Conservation (phyloP, 2,797 vertebrate genomes). For the Melanotaenia trifasciata region DNA sequence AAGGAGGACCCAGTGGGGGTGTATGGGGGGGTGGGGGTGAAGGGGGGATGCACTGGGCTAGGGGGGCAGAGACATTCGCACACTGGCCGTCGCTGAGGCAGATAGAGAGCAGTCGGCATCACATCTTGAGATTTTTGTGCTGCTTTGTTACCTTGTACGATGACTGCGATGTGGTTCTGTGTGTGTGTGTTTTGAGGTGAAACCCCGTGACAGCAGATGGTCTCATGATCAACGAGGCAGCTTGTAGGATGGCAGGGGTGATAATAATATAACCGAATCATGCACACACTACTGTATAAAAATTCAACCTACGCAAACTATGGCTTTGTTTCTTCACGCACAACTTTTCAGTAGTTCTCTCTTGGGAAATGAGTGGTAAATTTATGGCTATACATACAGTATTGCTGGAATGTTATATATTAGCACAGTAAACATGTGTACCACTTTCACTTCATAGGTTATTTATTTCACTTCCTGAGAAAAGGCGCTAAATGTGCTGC, state of each 20-base stretch:
- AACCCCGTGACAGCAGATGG: slow-evolving; percentile 66
- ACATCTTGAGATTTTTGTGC: slow-evolving; percentile 2
- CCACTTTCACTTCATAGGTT: slow-evolving; percentile 37
- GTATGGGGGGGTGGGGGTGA: slow-evolving; percentile 44
- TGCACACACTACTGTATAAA: slow-evolving; percentile 62
- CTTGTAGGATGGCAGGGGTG: slow-evolving; percentile 67
- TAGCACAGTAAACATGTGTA: slow-evolving; percentile 36
- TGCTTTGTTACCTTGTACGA: slow-evolving; percentile 15
- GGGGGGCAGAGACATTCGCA: slow-evolving; percentile 85
- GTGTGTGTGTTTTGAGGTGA: slow-evolving; percentile 20
- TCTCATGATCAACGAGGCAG: slow-evolving; percentile 59
- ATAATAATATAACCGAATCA: slow-evolving; percentile 64
- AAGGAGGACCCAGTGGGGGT: slow-evolving; percentile 85
- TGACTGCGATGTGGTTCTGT: slow-evolving; percentile 18
- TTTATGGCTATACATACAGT: slow-evolving; percentile 63
- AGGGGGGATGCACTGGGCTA: slow-evolving; percentile 84
- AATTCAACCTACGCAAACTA: slow-evolving; percentile 61
- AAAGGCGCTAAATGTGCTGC: slow-evolving; percentile 51
- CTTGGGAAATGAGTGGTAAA: slow-evolving; percentile 41
- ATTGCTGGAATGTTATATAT: slow-evolving; percentile 71
- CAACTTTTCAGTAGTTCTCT: slow-evolving; percentile 49
- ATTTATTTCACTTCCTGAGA: slow-evolving; percentile 72
- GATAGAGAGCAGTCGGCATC: slow-evolving; percentile 53
- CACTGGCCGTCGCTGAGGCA: slow-evolving; percentile 73
- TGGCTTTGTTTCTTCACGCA: slow-evolving; percentile 67